Conservation (phyloP, 2,113 vertebrate genomes). For the Pithys albifrons region DNA sequence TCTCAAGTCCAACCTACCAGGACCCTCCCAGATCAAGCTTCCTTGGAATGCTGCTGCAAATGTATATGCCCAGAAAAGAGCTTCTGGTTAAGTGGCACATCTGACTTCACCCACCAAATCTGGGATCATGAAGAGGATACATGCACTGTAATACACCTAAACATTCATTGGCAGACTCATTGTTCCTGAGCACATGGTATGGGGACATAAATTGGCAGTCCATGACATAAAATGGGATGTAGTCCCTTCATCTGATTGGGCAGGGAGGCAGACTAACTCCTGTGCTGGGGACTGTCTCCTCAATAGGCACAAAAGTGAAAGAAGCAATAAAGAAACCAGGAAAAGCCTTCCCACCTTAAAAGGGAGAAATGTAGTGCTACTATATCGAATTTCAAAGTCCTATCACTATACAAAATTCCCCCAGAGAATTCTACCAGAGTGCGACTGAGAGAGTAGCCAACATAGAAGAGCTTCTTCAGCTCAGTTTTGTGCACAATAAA, state of each 20-base stretch:
- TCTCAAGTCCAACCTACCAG: neutral
- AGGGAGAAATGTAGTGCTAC: neutral
- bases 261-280: neutral
- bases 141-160: neutral
- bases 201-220: neutral
- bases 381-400: neutral
- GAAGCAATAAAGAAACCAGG: neutral
- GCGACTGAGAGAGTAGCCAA: neutral
- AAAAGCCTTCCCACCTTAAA: neutral
- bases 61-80: accelerated
- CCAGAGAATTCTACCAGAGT: neutral
- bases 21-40: neutral
- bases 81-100: neutral
- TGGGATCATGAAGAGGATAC: neutral
- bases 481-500: neutral
- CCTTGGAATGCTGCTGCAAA: neutral
- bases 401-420: neutral
- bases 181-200: neutral
- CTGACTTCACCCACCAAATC: neutral
- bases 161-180: neutral
- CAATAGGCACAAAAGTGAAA: neutral
- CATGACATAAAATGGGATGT: neutral
- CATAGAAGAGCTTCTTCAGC: neutral
- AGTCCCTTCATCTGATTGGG: neutral
- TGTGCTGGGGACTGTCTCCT: neutral